phyloP scores from a whole-genome alignment of 2,888 invertebrate species.

The Buathra laborator region DNA sequence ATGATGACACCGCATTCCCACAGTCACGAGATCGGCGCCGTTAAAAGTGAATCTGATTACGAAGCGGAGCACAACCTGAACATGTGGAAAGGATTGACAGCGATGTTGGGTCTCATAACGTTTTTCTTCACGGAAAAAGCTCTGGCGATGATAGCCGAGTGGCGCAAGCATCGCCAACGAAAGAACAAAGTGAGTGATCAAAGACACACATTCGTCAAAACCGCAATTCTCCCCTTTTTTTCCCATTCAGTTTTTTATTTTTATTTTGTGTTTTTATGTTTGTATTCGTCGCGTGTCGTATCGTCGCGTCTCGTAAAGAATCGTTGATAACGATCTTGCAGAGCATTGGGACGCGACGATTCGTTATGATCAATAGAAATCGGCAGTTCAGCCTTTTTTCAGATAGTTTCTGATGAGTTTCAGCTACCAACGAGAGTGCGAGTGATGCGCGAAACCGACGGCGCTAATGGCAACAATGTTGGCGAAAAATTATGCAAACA shows the following conservation, averaged over 20 bases:
- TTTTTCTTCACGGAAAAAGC: conserved; percentile 96
- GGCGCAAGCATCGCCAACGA: conserved; percentile 91
- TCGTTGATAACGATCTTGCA: not conserved
- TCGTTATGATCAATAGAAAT: conserved; percentile 21
- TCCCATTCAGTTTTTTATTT: not conserved
- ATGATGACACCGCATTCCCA: conserved; percentile 85
- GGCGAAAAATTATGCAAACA: conserved; percentile 92
- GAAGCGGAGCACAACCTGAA: conserved; percentile 88
- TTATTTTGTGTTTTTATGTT: conserved; percentile 25
- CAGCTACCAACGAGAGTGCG: conserved; percentile 89
- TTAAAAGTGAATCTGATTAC: conserved; percentile 72
- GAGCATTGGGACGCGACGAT: conserved; percentile 57
- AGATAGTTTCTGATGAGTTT: conserved; percentile 67
- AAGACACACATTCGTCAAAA: not conserved
- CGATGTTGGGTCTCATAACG: conserved; percentile 93
- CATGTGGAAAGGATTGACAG: conserved; percentile 95
- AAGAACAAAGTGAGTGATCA: conserved; percentile 87
- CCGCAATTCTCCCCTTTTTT: not conserved
- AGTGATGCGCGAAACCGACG: conserved; percentile 90
- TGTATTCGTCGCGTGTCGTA: conserved; percentile 52
- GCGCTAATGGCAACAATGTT: conserved; percentile 86
- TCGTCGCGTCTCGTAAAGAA: conserved; percentile 56
- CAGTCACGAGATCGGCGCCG: conserved; percentile 75
- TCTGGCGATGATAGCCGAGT: conserved; percentile 92
- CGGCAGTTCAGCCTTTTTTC: conserved; percentile 34